Evolutionary conservation across 2,113 vertebrate genomes (phyloP), one percentile per base, ranked within the genome.

Genomic region (Lophotis ruficrista): DNA sequence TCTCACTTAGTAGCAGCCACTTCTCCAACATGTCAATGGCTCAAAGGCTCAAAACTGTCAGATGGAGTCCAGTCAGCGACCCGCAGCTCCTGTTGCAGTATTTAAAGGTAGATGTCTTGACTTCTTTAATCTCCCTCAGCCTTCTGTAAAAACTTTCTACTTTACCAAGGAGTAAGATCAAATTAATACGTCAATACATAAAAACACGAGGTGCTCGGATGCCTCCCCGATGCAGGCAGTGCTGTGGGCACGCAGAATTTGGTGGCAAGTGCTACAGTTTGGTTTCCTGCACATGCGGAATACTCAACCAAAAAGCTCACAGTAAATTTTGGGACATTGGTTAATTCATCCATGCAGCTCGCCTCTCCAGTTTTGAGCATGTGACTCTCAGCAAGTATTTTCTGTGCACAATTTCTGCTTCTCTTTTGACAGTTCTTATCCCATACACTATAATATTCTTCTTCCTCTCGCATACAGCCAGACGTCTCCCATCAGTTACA

Each of bases 51-150:
- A 23, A 19, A 61, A 3, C 14, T 3, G 2, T 5, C 83, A 43
- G 53, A 7, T 37, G 3, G 41, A 69, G 33, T 31, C 45, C 61
- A 21, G 38, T 1, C 37, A 7, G 51, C 0, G 0, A 13, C 43
- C 45, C 14, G 45, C 27, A 83, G 62, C 48, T 85, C n/a, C 28
- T 31, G 4, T 4, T 1, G 45, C 50, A 22, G 31, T 11, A 8
- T 14, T 56, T 31, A 41, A 66, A 38, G 22, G 11, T 4, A 5
- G 14, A 18, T 45, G 24, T 43, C 18, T 3, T n/a, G 60, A 35
- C 18, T 71, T 31, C 71, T 72, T 83, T 61, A 12, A 57, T 13
- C 21, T 28, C 24, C 19, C 16, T 28, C 4, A 3, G 11, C 72
- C 51, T 75, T 81, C 33, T 83, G 25, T 45, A 14, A 53, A 76